phyloP scores from a whole-genome alignment of 2,113 vertebrate genomes.

The Centropus bengalensis region DNA sequence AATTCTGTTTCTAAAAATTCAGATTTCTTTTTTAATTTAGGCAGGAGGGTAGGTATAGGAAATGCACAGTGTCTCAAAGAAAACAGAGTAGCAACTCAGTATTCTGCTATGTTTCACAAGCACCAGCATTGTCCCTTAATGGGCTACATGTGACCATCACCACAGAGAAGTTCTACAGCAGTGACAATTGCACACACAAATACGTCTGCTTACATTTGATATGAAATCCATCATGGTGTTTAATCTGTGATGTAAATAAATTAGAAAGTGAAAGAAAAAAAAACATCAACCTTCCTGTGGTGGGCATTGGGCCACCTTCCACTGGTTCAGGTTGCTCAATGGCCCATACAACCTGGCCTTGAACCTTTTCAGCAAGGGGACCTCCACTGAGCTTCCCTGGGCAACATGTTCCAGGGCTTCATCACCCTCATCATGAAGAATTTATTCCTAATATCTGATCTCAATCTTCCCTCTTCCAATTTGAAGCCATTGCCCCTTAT shows the following conservation, averaged over 20 bases:
- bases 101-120: background rate
- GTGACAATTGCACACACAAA: background rate
- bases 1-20: background rate
- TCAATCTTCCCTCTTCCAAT: too few species aligned
- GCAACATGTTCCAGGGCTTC: too few species aligned
- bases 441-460: too few species aligned
- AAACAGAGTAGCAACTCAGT: background rate
- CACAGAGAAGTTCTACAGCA: background rate
- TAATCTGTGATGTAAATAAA: background rate
- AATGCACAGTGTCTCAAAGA: background rate
- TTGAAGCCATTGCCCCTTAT: too few species aligned
- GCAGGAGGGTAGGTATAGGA: background rate
- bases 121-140: background rate
- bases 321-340: too few species aligned
- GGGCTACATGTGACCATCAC: background rate
- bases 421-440: too few species aligned
- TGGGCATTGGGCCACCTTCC: too few species aligned
- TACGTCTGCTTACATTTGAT: accelerated
- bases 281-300: too few species aligned
- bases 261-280: background rate
- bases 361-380: too few species aligned
- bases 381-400: too few species aligned
- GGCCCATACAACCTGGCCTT: too few species aligned
- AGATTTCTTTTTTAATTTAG: background rate
- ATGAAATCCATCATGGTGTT: background rate